phyloP scores from a whole-genome alignment of 2,888 invertebrate species.

The Trichopoda pennipes region DNA sequence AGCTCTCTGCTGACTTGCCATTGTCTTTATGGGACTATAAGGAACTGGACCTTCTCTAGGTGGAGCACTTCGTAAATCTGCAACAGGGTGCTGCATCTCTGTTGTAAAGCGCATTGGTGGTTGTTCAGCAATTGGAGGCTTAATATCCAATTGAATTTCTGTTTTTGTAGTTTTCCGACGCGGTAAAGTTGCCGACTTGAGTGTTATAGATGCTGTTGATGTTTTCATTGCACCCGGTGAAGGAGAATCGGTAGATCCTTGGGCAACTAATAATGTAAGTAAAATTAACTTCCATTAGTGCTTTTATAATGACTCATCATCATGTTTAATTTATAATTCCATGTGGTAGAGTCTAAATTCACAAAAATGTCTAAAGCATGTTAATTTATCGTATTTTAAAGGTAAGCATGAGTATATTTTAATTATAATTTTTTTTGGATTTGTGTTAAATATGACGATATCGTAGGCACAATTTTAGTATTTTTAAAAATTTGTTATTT shows the following conservation, averaged over 20 bases:
- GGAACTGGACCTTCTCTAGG: slow-evolving; percentile 79
- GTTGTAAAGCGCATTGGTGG: slow-evolving; percentile 83
- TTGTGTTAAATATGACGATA: too few relatives aligned
- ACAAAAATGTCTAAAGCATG: too few relatives aligned
- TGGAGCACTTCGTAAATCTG: slow-evolving; percentile 81
- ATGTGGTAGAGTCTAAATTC: background rate
- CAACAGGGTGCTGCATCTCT: slow-evolving; percentile 84
- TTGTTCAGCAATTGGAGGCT: slow-evolving; percentile 79
- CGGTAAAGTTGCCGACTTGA: slow-evolving; percentile 86
- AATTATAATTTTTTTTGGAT: too few relatives aligned
- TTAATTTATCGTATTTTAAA: too few relatives aligned
- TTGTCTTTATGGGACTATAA: slow-evolving; percentile 77
- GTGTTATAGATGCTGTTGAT: slow-evolving; percentile 85
- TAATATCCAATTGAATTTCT: slow-evolving; percentile 84
- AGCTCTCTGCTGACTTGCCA: slow-evolving; percentile 81
- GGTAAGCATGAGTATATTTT: too few relatives aligned
- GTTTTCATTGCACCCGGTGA: slow-evolving; percentile 81
- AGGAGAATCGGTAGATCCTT: slow-evolving; percentile 45
- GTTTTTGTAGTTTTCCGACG: slow-evolving; percentile 85
- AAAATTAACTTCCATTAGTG: slow-evolving; percentile 1
- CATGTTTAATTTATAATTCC: slow-evolving; percentile 23
- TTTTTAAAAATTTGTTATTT: too few relatives aligned
- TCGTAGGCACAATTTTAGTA: too few relatives aligned
- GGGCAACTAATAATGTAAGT: slow-evolving; percentile 37
- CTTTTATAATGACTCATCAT: background rate